phyloP scores from a whole-genome alignment of 2,888 invertebrate species.

The Platypus cylindrus region DNA sequence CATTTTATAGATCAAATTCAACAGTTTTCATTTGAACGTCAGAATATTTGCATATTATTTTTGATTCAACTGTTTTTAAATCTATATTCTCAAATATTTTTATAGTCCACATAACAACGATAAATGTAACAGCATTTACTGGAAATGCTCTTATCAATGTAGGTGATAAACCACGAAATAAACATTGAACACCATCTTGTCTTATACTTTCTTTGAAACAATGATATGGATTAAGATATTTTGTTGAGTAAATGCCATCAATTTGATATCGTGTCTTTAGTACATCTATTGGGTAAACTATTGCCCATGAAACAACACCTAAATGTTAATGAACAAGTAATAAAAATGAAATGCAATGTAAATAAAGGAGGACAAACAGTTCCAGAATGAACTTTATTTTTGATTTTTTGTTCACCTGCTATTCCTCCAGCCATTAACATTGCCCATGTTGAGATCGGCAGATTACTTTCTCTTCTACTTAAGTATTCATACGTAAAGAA shows the following conservation, averaged over 20 bases:
- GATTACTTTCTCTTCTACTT: conserved; percentile 37
- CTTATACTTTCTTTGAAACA: conserved; percentile 59
- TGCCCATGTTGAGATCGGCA: conserved; percentile 46
- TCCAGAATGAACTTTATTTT: no score
- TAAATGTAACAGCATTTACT: conserved; percentile 84
- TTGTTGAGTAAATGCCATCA: conserved; percentile 41
- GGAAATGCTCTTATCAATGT: conserved; percentile 82
- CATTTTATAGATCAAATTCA: no score
- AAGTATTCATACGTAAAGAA: conserved; percentile 74
- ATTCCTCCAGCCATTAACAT: conserved; percentile 74
- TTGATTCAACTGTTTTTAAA: no score
- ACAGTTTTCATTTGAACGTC: conserved; percentile 13
- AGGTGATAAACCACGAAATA: conserved; percentile 64
- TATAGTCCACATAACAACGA: conserved; percentile 72
- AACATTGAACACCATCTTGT: conserved; percentile 56
- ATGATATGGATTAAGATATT: conserved; percentile 58
- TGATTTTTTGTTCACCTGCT: no score
- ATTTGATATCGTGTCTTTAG: conserved; percentile 80
- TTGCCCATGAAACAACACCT: conserved; percentile 69
- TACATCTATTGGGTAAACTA: conserved; percentile 81
- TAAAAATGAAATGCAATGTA: no score
- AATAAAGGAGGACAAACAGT: no score
- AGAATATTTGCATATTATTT: no score
- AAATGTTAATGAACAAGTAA: no score
- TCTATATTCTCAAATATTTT: conserved; percentile 37